Conservation (phyloP, 1,140 invertebrate species). For the Drosophila santomea region DNA sequence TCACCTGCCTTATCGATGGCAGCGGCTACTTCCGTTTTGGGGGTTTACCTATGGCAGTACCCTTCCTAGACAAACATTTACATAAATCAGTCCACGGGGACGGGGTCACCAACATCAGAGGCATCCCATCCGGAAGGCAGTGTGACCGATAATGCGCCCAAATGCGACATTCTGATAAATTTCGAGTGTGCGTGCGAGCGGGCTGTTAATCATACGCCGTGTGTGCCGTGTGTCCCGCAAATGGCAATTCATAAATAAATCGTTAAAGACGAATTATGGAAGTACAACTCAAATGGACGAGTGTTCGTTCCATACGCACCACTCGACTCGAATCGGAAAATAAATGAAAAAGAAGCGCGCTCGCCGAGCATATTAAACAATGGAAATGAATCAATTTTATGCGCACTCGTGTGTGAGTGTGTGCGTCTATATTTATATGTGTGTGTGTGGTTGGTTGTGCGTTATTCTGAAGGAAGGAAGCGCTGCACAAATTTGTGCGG, state of each 20-base stretch:
- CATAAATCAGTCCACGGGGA: conserved; percentile 39
- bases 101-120: conserved; percentile 1
- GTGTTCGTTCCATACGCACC: conserved; percentile 19
- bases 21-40: background rate
- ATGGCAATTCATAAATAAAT: conserved; percentile 74
- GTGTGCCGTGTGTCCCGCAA: conserved; percentile 26
- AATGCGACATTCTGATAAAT: conserved; percentile 52
- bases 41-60: background rate
- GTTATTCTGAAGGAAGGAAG: conserved; percentile 64
- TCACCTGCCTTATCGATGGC: conserved; percentile 9
- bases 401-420: conserved; percentile 44
- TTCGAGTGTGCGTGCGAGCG: conserved; percentile 50
- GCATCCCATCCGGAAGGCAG: conserved; percentile 43
- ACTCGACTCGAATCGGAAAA: conserved; percentile 12
- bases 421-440: background rate
- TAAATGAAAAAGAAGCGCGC: conserved; percentile 37
- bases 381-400: conserved; percentile 83
- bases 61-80: conserved; percentile 29
- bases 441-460: conserved; percentile 28
- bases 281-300: conserved; percentile 55
- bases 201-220: conserved; percentile 62
- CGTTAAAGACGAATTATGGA: conserved; percentile 73
- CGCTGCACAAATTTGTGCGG: conserved; percentile 76
- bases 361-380: conserved; percentile 81
- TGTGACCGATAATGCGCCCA: conserved; percentile 64